Evolutionary conservation across 1,140 invertebrate species (phyloP), one percentile per base, ranked within the genome.

Genomic region (Helicoverpa armigera): DNA sequence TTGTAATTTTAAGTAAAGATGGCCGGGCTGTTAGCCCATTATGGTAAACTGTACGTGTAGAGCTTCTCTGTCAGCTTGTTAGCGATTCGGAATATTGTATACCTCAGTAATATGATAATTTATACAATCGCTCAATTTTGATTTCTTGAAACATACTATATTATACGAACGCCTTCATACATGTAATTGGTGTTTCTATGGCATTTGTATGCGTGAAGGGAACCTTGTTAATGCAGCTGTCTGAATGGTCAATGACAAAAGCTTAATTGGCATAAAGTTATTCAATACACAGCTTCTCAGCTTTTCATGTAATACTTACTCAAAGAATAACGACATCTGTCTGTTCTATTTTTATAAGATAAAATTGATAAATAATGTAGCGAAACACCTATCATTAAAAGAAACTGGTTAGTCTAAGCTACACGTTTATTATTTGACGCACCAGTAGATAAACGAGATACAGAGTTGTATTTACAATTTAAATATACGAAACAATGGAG

Each of bases 11-110:
- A 72, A 18, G 69, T 72, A 31, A 72, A 72, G 69, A 72, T 72
- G 50, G 69, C 53, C 50, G 50, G 48, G 65, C 65, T 69, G 43
- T 72, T 72, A 53, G 69, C 69, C 18, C 50, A 72, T 72, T 72
- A 72, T 72, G 50, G 69, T 72, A 72, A 72, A 72, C 69, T 51
- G 50, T 18, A 54, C 67, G 67, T 70, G 67, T 53, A 53, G 9
- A 53, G 67, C 69, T 72, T 72, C 69, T 31, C 50, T 54, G 50
- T 50, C 69, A 72, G 69, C 69, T 72, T 72, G 69, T 72, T 72
- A 72, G 48, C 35, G 23, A 29, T 72, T 72, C 31, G 31, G 69
- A 53, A 13, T 72, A 51, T 35, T 67, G 63, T 48, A 67, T 67
- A 67, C 63, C 63, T n/a, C 48, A 67, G 35, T 67, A 67, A 67